Percentiles rank a stretch among this genome's conserved stretches.
phyloP scores from a whole-genome alignment of 2,113 vertebrate species.

The Ivindomyrus marchei region DNA sequence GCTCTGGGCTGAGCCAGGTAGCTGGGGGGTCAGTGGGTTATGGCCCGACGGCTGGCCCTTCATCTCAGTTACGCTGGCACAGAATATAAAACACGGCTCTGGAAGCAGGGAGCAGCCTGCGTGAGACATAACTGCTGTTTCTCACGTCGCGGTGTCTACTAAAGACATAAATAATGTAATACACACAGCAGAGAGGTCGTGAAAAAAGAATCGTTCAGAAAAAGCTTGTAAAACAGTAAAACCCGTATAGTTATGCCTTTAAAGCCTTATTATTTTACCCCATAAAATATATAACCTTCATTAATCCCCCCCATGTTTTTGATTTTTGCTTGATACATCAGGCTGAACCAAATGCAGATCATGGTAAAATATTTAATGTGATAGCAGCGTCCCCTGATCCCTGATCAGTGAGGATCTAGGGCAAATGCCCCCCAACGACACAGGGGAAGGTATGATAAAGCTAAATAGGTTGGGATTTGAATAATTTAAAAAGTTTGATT shows the following conservation, averaged over 20 bases:
- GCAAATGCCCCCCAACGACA: neutral
- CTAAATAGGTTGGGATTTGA: conserved; percentile 14
- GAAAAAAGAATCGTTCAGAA: conserved; percentile 2
- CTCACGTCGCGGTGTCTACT: neutral
- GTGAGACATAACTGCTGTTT: neutral
- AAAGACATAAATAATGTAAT: conserved; percentile 8
- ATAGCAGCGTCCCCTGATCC: neutral
- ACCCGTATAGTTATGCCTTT: neutral
- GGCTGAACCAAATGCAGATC: conserved; percentile 8
- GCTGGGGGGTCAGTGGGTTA: neutral
- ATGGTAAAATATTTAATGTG: conserved; percentile 10
- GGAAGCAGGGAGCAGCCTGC: neutral
- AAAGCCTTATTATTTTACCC: neutral
- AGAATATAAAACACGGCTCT: neutral
- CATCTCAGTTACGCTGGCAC: neutral
- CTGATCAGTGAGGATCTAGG: neutral
- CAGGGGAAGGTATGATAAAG: conserved; percentile 3
- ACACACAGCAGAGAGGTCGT: neutral
- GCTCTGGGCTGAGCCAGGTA: neutral
- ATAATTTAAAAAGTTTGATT: conserved; percentile 13
- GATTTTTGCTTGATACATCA: neutral
- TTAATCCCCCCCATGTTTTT: neutral
- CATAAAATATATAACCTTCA: conserved; percentile 1
- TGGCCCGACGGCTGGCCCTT: neutral
- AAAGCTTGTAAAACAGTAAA: conserved; percentile 5